Conservation (phyloP, 2,888 invertebrate genomes). For the Melinopterus prodromus region DNA sequence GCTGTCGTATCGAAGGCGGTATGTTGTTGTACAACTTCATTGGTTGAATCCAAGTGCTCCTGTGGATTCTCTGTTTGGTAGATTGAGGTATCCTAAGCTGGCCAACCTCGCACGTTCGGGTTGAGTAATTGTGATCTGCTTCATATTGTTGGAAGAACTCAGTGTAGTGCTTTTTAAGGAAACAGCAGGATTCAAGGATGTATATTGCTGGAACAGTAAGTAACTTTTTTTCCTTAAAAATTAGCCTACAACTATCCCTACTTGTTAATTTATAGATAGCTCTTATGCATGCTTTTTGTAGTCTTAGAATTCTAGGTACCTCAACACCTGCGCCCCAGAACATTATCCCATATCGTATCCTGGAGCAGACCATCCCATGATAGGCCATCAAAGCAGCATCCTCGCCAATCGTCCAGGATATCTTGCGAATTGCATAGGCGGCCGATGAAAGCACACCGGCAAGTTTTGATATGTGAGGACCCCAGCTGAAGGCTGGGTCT, state of each 20-base stretch:
- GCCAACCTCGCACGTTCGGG: background rate
- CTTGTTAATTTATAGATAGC: background rate
- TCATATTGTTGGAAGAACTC: background rate
- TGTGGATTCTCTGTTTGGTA: background rate
- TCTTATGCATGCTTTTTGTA: background rate
- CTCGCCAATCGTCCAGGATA: background rate
- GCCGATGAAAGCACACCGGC: background rate
- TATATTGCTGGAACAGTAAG: background rate
- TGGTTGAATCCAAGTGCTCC: background rate
- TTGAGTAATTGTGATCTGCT: background rate
- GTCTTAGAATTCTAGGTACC: background rate
- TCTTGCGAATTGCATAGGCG: background rate
- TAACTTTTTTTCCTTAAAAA: background rate
- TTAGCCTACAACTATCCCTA: background rate
- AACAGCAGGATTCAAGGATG: background rate
- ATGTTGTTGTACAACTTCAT: background rate
- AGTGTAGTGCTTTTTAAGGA: background rate
- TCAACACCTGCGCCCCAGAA: background rate
- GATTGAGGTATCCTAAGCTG: background rate
- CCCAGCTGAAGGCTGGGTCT: too few relatives aligned
- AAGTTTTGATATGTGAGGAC: background rate
- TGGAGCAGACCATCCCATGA: background rate
- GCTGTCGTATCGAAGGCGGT: background rate
- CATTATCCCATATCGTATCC: background rate
- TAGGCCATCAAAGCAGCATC: background rate